Conservation (phyloP, 2,888 invertebrate genomes). For the Drosophila stalkeri region DNA sequence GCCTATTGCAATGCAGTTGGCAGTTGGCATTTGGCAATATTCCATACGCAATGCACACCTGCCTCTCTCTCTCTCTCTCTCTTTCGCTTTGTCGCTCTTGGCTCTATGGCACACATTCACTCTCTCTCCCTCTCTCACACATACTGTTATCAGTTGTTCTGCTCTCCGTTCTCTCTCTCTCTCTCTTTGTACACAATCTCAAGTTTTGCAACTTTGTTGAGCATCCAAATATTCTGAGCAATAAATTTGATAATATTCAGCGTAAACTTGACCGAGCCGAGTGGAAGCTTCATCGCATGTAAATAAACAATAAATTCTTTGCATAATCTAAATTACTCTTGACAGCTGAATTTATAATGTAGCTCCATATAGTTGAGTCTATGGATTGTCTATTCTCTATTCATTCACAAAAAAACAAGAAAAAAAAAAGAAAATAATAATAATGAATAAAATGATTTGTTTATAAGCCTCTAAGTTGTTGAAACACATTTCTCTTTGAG, state of each 20-base stretch:
- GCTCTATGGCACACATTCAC: background rate
- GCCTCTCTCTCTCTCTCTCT: background rate
- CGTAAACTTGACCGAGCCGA: conserved; percentile 1
- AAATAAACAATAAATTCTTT: conserved; percentile 5
- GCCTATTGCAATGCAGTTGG: conserved; percentile 26
- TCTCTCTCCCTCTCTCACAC: background rate
- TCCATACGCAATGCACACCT: conserved; percentile 29
- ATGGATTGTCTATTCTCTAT: background rate
- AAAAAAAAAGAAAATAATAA: too few species aligned
- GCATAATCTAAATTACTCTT: conserved; percentile 1
- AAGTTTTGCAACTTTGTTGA: conserved; percentile 24
- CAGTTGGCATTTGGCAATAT: conserved; percentile 42
- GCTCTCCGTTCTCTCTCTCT: background rate
- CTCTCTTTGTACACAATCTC: conserved; percentile 6
- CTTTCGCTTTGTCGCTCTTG: background rate
- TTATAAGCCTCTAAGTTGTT: background rate
- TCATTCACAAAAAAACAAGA: conserved; percentile 1
- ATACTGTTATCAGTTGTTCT: conserved; percentile 12
- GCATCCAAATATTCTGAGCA: conserved; percentile 18
- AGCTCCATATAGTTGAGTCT: background rate
- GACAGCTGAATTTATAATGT: conserved; percentile 2
- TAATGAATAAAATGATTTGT: background rate
- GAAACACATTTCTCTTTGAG: too few species aligned
- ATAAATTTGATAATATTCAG: conserved; percentile 14
- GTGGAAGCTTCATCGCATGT: background rate